Conservation (phyloP, 2,113 vertebrate genomes). For the Aptenodytes forsteri region DNA sequence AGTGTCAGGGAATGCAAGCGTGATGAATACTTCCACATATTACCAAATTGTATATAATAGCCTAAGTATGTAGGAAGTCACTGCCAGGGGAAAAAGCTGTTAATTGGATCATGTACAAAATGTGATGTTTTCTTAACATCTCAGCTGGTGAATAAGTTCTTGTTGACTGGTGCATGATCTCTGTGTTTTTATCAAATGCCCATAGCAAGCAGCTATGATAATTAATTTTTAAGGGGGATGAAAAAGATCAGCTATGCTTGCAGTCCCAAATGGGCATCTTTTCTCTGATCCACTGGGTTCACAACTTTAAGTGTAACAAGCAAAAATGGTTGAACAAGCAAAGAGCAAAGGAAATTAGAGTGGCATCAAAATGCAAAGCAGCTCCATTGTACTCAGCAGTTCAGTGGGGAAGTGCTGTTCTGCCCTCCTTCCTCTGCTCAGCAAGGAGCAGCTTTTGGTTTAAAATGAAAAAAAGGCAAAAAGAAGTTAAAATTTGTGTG, state of each 20-base stretch:
- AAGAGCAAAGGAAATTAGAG: neutral
- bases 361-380: neutral
- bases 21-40: conserved; percentile 35
- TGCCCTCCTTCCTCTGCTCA: neutral
- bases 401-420: accelerated
- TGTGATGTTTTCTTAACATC: conserved; percentile 26
- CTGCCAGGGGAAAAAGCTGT: neutral
- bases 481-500: neutral
- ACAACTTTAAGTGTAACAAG: neutral
- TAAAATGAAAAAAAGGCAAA: neutral
- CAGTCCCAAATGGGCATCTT: neutral
- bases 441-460: neutral
- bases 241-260: neutral
- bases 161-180: neutral
- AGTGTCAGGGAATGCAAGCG: neutral
- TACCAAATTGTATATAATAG: conserved; percentile 16
- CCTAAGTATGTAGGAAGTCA: conserved; percentile 18
- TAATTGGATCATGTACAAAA: conserved; percentile 29
- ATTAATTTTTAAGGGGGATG: conserved; percentile 49
- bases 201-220: neutral
- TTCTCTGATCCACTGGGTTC: neutral
- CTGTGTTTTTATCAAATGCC: neutral
- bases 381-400: neutral
- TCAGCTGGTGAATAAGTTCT: neutral
- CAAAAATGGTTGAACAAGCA: neutral